Conservation (phyloP, 2,113 vertebrate species). For the Lanius ludovicianus region DNA sequence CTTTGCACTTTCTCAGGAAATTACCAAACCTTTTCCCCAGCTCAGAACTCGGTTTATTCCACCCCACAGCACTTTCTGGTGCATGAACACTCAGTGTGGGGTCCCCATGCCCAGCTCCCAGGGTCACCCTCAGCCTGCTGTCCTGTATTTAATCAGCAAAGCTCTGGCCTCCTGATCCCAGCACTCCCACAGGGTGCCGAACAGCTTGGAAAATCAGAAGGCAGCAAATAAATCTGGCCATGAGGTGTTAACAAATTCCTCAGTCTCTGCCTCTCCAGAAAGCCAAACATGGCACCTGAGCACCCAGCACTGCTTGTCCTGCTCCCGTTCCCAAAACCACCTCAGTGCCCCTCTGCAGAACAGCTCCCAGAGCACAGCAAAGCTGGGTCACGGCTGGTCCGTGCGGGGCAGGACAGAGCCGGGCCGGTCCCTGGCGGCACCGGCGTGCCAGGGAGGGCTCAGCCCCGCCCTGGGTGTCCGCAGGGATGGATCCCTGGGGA, state of each 20-base stretch:
- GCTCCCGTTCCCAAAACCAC: background rate
- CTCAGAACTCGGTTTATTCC: background rate
- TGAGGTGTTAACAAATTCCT: background rate
- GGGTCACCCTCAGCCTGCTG: background rate
- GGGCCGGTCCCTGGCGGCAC: no score
- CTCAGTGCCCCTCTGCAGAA: background rate
- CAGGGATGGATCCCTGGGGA: background rate
- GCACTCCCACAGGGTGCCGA: fast-evolving
- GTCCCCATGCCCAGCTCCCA: fast-evolving
- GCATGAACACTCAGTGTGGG: fast-evolving
- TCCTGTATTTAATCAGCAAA: background rate
- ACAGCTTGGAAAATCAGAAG: background rate
- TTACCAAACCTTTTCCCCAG: background rate
- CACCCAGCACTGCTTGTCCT: background rate
- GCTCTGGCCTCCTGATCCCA: background rate
- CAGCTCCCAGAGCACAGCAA: background rate
- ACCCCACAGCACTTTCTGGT: background rate
- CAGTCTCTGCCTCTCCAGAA: background rate
- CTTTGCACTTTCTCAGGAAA: background rate
- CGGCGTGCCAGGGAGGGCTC: background rate
- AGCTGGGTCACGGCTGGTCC: fast-evolving
- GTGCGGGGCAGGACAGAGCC: background rate
- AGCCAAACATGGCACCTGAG: background rate
- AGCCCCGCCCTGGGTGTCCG: background rate
- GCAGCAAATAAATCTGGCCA: background rate